A percentile compares a stretch with the other conserved stretches of the same genome.
Evolutionary conservation across 2,797 vertebrate species (phyloP).

Genomic region (Gephyroberyx darwinii): DNA sequence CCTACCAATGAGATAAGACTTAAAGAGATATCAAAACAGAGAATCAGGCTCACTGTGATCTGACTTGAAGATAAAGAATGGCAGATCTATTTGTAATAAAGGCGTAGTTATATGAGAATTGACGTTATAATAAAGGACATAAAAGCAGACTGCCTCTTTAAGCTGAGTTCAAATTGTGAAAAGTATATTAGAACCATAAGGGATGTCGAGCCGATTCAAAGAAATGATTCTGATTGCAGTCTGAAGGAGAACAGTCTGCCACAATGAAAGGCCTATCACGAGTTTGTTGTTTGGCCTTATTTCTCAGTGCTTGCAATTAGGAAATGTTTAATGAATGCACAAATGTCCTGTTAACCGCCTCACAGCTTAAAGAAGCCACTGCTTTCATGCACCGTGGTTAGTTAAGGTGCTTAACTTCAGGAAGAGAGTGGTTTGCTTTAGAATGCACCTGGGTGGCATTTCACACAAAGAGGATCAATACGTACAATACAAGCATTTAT

Average conservation of each 20-base stretch:
- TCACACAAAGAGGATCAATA: slow-evolving; percentile 60
- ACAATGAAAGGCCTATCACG: slow-evolving; percentile 15
- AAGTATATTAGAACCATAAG: slow-evolving; percentile 11
- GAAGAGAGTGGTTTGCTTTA: slow-evolving; percentile 33
- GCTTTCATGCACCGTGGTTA: slow-evolving; percentile 36
- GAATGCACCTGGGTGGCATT: slow-evolving; percentile 47
- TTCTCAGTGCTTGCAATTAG: slow-evolving; percentile 23
- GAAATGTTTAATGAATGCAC: slow-evolving; percentile 14
- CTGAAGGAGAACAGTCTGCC: slow-evolving; percentile 8
- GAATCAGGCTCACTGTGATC: slow-evolving; percentile 13
- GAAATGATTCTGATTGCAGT: slow-evolving; percentile 3
- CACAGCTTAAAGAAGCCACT: slow-evolving; percentile 49
- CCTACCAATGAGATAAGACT: background rate
- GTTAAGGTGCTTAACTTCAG: slow-evolving; percentile 22
- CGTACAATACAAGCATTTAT: slow-evolving; percentile 16
- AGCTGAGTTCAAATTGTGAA: background rate
- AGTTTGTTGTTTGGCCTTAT: slow-evolving; percentile 41
- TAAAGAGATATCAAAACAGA: background rate
- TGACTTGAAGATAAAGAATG: slow-evolving; percentile 17
- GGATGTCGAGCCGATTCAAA: slow-evolving; percentile 2
- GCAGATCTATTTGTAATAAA: slow-evolving; percentile 4
- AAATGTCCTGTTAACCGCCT: slow-evolving; percentile 10
- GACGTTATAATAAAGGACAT: background rate
- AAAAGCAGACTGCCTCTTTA: background rate
- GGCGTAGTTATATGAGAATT: background rate